These are phyloP conservation scores for Melanostoma mellinum DNA, from an alignment of 2,888 invertebrate species.

Conservation along the genomic window DNA sequence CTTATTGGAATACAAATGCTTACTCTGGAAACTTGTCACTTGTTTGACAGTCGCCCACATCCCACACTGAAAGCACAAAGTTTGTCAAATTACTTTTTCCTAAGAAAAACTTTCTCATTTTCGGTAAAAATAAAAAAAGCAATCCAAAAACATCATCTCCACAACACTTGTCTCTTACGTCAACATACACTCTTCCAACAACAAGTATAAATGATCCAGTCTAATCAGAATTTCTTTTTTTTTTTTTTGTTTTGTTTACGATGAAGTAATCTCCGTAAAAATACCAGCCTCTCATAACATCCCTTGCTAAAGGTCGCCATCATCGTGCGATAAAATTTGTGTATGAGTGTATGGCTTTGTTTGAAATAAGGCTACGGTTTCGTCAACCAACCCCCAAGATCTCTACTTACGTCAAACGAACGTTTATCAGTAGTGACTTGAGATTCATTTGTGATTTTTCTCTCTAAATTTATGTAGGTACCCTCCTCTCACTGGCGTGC, in stretches of 20 bases:
- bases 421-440: constrained; percentile 19
- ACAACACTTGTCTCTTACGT: no score
- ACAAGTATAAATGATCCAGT: neutral
- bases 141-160: no score
- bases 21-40: no score
- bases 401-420: constrained; percentile 2
- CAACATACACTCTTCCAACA: no score
- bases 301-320: constrained; percentile 8
- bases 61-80: no score
- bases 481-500: constrained; percentile 6
- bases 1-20: no score
- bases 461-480: constrained; percentile 14
- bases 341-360: no score
- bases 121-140: no score
- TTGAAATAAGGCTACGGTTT: neutral
- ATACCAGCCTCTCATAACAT: constrained; percentile 13
- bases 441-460: constrained; percentile 21
- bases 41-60: no score
- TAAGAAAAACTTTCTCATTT: no score
- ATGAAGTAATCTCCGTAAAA: constrained; percentile 30
- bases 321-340: neutral
- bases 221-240: neutral
- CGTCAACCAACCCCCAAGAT: constrained; percentile 11
- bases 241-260: neutral
- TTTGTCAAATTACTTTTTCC: no score